A percentile compares a stretch with the other conserved stretches of the same genome.
Conservation (phyloP, 2,888 invertebrate species). For the Ectemnius cavifrons region DNA sequence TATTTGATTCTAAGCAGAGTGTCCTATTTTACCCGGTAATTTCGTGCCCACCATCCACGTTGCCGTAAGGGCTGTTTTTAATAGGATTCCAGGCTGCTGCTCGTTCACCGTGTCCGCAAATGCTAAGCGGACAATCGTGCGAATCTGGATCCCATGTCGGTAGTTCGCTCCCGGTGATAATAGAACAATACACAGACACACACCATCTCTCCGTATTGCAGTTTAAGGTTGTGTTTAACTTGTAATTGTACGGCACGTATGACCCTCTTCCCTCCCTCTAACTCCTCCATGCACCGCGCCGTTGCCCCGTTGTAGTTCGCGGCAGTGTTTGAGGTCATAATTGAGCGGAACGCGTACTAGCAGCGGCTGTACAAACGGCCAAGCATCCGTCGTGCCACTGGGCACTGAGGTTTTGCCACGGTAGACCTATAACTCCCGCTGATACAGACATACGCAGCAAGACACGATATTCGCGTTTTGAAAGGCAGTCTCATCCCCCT, state of each 20-base stretch:
- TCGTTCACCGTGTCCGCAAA: background rate
- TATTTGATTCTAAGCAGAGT: no score
- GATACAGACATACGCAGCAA: background rate
- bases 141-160: slow-evolving; percentile 3
- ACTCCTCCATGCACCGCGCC: no score
- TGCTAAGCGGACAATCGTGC: slow-evolving; percentile 4
- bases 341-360: slow-evolving; percentile 33
- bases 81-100: slow-evolving; percentile 35
- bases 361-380: slow-evolving; percentile 41
- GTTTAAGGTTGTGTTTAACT: slow-evolving; percentile 18
- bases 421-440: background rate
- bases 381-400: slow-evolving; percentile 42
- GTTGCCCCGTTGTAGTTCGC: slow-evolving; percentile 37
- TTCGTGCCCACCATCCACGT: no score
- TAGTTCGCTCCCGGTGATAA: slow-evolving; percentile 6
- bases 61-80: slow-evolving; percentile 19
- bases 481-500: background rate
- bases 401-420: slow-evolving; percentile 19
- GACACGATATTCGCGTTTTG: background rate
- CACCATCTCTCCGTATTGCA: background rate
- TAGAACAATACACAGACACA: background rate
- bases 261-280: no score
- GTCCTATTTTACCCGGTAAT: no score
- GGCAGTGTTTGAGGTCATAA: slow-evolving; percentile 45
- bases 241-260: slow-evolving; percentile 47